A percentile compares a stretch with the other conserved stretches of the same genome.
These are phyloP conservation scores for Hydrozoanthus tunicans DNA, from an alignment of 64 coral and sea anemone genomes.

Conservation along the genomic window DNA sequence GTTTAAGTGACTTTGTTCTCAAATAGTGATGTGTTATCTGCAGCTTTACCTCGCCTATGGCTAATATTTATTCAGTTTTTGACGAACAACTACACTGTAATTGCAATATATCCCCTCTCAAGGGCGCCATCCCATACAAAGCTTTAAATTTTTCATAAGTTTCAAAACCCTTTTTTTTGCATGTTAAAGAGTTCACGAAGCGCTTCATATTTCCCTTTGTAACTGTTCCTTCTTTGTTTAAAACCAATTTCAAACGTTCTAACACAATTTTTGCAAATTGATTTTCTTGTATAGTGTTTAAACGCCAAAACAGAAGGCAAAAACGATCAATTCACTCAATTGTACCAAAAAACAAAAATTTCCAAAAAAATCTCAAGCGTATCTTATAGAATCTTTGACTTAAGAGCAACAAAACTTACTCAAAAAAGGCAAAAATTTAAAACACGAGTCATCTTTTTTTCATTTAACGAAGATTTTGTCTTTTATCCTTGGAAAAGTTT, in stretches of 20 bases:
- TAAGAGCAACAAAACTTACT: neutral
- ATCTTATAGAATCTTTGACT: neutral
- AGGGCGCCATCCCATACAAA: constrained; percentile 36
- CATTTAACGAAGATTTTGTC: no score
- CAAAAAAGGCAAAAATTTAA: neutral
- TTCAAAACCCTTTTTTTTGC: constrained; percentile 53
- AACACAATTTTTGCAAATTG: constrained; percentile 23
- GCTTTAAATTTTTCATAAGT: constrained; percentile 65
- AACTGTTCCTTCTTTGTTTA: constrained; percentile 11
- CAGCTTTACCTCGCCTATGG: neutral
- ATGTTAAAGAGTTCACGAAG: constrained; percentile 48
- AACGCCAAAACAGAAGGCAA: constrained; percentile 31
- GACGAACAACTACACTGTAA: neutral
- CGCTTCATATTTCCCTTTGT: constrained; percentile 30
- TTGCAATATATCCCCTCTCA: neutral
- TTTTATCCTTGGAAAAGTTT: neutral
- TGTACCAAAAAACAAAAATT: constrained; percentile 5
- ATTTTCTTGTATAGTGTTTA: constrained; percentile 38
- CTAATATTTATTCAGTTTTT: constrained; percentile 28
- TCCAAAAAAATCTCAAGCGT: constrained; percentile 25
- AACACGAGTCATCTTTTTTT: neutral
- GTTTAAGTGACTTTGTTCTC: neutral
- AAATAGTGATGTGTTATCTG: neutral
- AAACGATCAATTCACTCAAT: constrained; percentile 26
- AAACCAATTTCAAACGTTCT: neutral